Evolutionary conservation across 2,888 invertebrate genomes (phyloP).

Genomic region (Zaprionus lineosus): DNA sequence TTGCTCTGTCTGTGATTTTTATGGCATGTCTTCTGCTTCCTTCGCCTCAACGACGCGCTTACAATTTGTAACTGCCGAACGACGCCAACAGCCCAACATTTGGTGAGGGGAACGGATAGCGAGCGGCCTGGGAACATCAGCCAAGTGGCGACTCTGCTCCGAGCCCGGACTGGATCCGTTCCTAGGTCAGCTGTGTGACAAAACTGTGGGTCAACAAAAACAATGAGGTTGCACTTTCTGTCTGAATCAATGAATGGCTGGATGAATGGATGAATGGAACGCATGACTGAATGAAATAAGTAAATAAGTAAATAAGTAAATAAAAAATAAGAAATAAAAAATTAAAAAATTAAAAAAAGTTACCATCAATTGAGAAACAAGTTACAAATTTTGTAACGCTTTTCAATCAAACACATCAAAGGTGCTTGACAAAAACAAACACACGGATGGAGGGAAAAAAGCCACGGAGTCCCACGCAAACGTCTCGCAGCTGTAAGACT

Average conservation of each 20-base stretch:
- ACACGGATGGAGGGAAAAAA: too few relatives aligned
- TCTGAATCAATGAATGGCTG: constrained; percentile 37
- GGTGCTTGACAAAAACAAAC: constrained; percentile 9
- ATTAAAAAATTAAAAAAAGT: neutral
- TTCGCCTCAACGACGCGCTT: constrained; percentile 31
- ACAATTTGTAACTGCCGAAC: constrained; percentile 45
- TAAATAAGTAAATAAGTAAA: neutral
- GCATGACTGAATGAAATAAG: constrained; percentile 24
- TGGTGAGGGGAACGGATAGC: neutral
- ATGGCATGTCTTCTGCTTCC: constrained; percentile 41
- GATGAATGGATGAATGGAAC: neutral
- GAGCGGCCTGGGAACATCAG: constrained; percentile 10
- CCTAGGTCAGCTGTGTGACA: constrained; percentile 56
- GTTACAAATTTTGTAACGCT: constrained; percentile 45
- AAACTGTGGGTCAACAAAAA: constrained; percentile 60
- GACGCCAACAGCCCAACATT: constrained; percentile 1
- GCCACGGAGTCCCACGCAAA: constrained; percentile 27
- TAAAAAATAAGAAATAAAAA: neutral
- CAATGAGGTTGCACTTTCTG: constrained; percentile 59
- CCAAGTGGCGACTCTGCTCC: constrained; percentile 15
- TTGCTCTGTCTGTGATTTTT: constrained; percentile 45
- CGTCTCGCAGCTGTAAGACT: too few relatives aligned
- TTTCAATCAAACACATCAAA: constrained; percentile 15
- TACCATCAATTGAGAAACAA: constrained; percentile 5
- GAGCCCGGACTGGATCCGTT: constrained; percentile 20